phyloP scores from a whole-genome alignment of 1,140 invertebrate genomes.

The Philaenus spumarius region DNA sequence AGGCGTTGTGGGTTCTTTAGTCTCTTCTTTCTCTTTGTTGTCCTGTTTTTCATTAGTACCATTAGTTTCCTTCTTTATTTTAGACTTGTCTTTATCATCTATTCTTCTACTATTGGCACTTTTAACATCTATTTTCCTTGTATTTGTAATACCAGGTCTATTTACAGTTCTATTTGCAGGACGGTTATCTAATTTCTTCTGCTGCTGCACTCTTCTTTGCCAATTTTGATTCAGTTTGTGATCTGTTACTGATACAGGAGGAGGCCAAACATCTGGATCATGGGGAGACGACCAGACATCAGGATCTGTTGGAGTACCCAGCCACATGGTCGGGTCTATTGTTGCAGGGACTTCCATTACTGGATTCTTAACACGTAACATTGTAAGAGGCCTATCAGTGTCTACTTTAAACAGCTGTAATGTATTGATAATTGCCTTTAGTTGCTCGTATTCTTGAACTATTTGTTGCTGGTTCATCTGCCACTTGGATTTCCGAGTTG shows the following conservation, averaged over 20 bases:
- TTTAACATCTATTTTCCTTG: conserved; percentile 3
- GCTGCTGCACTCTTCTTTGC: too few species aligned
- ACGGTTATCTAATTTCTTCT: conserved; percentile 32
- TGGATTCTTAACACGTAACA: too few species aligned
- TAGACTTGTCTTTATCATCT: too few species aligned
- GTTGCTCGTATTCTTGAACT: conserved; percentile 80
- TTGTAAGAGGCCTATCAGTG: conserved; percentile 43
- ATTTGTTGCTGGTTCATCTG: conserved; percentile 89
- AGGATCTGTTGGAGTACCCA: conserved; percentile 44
- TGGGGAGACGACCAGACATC: conserved; percentile 70
- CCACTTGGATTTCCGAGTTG: conserved; percentile 79
- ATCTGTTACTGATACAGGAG: conserved; percentile 74
- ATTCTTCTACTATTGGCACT: background rate
- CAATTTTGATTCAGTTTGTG: conserved; percentile 64
- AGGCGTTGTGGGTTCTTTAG: conserved; percentile 55
- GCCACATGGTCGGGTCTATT: conserved; percentile 39
- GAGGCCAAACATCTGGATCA: conserved; percentile 85
- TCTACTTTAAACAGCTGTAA: conserved; percentile 57
- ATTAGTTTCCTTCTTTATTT: conserved; percentile 2
- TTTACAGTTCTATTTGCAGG: conserved; percentile 14
- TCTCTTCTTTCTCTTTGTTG: conserved; percentile 57
- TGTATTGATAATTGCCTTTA: conserved; percentile 72
- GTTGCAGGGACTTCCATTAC: too few species aligned
- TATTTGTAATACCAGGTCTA: background rate
- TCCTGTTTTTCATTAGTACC: conserved; percentile 14